A percentile compares a stretch with the other conserved stretches of the same genome.
These are phyloP conservation scores for Gouania willdenowi DNA, from an alignment of 2,797 vertebrate genomes.

Conservation along the genomic window DNA sequence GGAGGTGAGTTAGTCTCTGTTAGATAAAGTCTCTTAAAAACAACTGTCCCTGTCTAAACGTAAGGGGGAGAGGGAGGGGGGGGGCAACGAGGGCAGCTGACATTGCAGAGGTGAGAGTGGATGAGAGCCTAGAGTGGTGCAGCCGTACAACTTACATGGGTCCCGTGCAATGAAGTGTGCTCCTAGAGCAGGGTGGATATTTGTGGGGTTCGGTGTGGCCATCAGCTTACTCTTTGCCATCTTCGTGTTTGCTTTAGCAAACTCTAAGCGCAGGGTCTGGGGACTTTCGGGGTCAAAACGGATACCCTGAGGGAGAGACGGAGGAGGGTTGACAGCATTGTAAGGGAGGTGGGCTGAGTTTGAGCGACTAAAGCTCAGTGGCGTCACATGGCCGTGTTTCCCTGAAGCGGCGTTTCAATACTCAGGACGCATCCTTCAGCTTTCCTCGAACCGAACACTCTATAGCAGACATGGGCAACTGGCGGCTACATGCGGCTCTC, in stretches of 20 bases:
- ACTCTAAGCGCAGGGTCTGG: conserved; percentile 98
- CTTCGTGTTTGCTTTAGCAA: conserved; percentile 99
- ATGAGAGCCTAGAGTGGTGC: conserved; percentile 72
- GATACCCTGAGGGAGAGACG: conserved; percentile 86
- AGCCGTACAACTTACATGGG: conserved; percentile 93
- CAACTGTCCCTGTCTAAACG: conserved; percentile 3
- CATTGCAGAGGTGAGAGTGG: conserved; percentile 61
- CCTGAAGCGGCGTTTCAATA: conserved; percentile 46
- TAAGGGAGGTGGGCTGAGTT: conserved; percentile 70
- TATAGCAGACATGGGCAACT: background rate
- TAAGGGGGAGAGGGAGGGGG: too few relatives aligned
- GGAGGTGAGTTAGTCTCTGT: conserved; percentile 75
- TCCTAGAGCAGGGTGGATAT: conserved; percentile 95
- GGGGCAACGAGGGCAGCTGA: conserved; percentile 20
- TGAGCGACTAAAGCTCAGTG: conserved; percentile 45
- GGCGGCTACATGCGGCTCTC: too few relatives aligned
- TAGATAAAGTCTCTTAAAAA: conserved; percentile 17
- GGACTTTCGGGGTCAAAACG: conserved; percentile 98
- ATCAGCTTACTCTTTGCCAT: conserved; percentile 99
- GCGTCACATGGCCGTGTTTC: conserved; percentile 54
- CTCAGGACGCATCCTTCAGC: conserved; percentile 49
- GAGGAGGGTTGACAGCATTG: conserved; percentile 57
- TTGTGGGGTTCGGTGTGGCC: conserved; percentile 98
- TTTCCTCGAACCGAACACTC: conserved; percentile 40
- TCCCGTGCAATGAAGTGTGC: conserved; percentile 99